A percentile compares a stretch with the other conserved stretches of the same genome.
Conservation (phyloP, 2,797 vertebrate genomes). For the Spheniscus humboldti region DNA sequence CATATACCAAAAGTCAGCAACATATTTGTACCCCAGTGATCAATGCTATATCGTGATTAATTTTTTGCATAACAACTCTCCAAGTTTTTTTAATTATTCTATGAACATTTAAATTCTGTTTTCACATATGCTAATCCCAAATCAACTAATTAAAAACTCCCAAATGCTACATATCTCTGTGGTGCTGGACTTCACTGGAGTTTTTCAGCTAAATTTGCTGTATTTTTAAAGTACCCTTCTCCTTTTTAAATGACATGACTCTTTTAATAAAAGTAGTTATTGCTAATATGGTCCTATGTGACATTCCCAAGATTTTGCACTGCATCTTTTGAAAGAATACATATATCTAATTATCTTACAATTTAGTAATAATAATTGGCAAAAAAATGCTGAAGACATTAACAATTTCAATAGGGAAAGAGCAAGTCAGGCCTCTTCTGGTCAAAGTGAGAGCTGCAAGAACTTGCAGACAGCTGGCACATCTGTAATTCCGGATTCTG, state of each 20-base stretch:
- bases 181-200: background rate
- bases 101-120: background rate
- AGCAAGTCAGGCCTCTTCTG: slow-evolving; percentile 57
- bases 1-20: background rate
- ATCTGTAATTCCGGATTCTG: background rate
- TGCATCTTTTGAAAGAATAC: background rate
- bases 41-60: background rate
- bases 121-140: background rate
- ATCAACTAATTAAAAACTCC: background rate
- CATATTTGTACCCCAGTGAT: background rate
- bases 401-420: background rate
- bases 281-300: background rate
- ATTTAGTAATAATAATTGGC: background rate
- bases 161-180: background rate
- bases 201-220: background rate
- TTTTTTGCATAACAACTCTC: background rate
- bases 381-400: background rate
- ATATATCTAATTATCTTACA: background rate
- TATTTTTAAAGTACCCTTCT: background rate
- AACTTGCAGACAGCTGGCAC: background rate
- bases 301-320: background rate
- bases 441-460: slow-evolving; percentile 40
- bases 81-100: background rate
- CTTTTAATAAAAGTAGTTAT: background rate
- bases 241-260: background rate